Base-by-base conservation (phyloP, 1,140 invertebrate genomes). In the Ceratosolen fusciceps region DNA sequence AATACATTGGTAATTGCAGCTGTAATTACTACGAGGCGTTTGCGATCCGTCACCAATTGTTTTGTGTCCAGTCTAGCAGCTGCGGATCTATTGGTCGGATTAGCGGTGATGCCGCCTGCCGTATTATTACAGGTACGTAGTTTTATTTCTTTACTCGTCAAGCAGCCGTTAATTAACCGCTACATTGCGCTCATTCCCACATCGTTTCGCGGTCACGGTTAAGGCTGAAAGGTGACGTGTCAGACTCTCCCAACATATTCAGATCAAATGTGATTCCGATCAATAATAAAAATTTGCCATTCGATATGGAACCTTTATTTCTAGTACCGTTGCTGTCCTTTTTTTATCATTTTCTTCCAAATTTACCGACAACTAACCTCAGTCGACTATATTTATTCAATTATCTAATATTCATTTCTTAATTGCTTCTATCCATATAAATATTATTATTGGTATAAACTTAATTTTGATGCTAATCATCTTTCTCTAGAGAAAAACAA, bases 71-170 rank as follows among this genome's bases (percentile, higher is more conserved):
- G 96, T 56, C 89, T 98, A 83, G 97, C 97, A 0, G 94, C 96
- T 1, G 96, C 97, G 62, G 97, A 99, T 92, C 93, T 97, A 85
- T 91, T 97, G 72, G 97, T 98, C 0, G 97, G 96, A 0, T 93
- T 97, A 58, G 95, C 97, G 83, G 97, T 99, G 0, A 98, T 98
- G 97, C 97, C 97, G 16, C 95, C 97, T 65, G 96, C 96, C 75
- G 96, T 98, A 14, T 90, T 91, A 68, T 87, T 93, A 72, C 92
- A 87, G 83, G 87, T 88, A 80, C 52, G 82, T 81, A 21, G 9
- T 19, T 26, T n/a, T 29, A 47, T 7, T 60, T 26, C 19, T 43
- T 37, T 26, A 24, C 37, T 29, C 8, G 3, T 49, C 34, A 8
- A 19, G 12, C 31, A 65, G 8, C 19, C 39, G 21, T 26, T 60